Evolutionary conservation across 1,140 invertebrate genomes (phyloP), one percentile per base, ranked within the genome.

Genomic region (Bombus vancouverensis): DNA sequence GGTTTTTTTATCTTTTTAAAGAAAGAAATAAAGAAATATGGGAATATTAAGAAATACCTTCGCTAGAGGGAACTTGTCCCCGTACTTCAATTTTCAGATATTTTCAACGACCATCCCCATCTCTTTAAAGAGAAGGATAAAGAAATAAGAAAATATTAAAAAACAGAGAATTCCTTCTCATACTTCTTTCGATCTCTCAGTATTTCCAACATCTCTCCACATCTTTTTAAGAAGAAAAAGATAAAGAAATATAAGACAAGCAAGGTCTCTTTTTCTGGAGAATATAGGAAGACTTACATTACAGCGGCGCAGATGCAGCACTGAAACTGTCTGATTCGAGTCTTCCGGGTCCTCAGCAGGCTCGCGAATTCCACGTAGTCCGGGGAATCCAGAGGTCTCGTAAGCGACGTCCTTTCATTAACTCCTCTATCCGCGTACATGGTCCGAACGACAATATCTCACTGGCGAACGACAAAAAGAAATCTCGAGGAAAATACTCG

Each of bases 281-380:
- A 53, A 53, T 53, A 53, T 22, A 22, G 47, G 1, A 53, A 22
- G 12, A 89, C 97, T 97, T 94, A 97, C 97, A 97, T 92, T 71
- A 97, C 92, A 3, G 95, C 94, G 1, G 96, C 94, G 86, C 96
- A 97, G 3, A 97, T 93, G 85, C 96, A 97, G 90, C 97, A 97
- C 91, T 97, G 97, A 82, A 97, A 96, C 91, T 96, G 96, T 25
- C 96, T 95, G 39, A 97, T 93, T 71, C 96, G 95, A 34, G 95
- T 95, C 90, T 96, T 96, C 88, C 96, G 95, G 65, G 93, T 95
- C 59, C 96, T 95, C 5, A 96, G 92, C 2, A 96, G 91, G 85
- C 96, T 96, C 37, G 96, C 95, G 73, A 96, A 96, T 90, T 97
- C 97, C 12, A 96, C 95, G 89, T 97, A 97, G 12, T 95, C 95